These are phyloP conservation scores for Gorsachius goisagi DNA, from an alignment of 2,113 vertebrate genomes.

Conservation along the genomic window DNA sequence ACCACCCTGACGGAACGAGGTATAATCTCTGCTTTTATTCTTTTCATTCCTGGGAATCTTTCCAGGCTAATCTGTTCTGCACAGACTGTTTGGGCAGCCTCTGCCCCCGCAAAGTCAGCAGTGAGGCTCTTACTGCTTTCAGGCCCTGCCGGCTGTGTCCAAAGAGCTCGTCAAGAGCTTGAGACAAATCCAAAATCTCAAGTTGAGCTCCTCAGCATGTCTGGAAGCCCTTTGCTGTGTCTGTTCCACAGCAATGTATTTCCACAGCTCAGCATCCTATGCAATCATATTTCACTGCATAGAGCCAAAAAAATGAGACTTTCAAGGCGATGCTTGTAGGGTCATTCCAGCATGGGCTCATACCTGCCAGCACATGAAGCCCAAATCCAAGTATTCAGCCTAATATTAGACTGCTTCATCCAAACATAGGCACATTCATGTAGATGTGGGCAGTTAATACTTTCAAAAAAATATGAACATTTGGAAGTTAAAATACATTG, in stretches of 20 bases:
- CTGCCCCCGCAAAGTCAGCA: background rate
- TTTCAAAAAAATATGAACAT: background rate
- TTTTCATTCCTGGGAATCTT: background rate
- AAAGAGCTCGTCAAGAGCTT: conserved; percentile 18
- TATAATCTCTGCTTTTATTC: background rate
- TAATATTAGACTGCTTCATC: background rate
- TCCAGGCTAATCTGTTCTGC: conserved; percentile 28
- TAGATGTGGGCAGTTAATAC: background rate
- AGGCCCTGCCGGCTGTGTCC: background rate
- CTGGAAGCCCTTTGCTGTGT: background rate
- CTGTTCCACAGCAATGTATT: background rate
- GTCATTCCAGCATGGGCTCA: background rate
- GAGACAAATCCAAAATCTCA: conserved; percentile 21
- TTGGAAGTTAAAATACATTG: background rate
- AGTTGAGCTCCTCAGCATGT: background rate
- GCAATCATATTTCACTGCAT: background rate
- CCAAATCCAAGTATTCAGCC: background rate
- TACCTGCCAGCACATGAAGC: background rate
- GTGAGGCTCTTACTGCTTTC: background rate
- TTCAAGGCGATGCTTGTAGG: background rate
- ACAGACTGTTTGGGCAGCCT: background rate
- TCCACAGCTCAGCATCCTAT: background rate
- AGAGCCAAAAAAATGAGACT: background rate
- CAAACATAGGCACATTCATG: background rate
- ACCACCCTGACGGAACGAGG: background rate